Evolutionary conservation across 2,888 invertebrate genomes (phyloP).

Genomic region (Entomobrya multifasciata): DNA sequence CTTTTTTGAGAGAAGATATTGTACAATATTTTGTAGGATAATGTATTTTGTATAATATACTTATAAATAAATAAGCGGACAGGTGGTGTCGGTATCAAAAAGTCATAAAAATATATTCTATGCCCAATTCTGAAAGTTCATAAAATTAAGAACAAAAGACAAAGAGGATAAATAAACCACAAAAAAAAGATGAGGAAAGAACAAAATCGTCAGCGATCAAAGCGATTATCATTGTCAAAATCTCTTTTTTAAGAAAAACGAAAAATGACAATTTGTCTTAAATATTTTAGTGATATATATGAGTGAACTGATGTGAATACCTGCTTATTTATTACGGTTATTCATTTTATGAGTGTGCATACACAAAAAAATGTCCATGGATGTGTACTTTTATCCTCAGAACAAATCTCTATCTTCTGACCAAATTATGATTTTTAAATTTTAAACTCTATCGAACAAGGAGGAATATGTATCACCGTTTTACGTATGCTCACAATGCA

Average conservation of each 20-base stretch:
- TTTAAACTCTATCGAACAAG: conserved; percentile 11
- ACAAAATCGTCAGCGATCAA: conserved; percentile 34
- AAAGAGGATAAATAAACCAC: background rate
- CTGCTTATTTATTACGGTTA: conserved; percentile 38
- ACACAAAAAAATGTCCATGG: conserved; percentile 67
- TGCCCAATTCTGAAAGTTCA: conserved; percentile 42
- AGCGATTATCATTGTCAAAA: conserved; percentile 21
- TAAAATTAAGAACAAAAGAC: conserved; percentile 43
- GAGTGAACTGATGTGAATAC: background rate
- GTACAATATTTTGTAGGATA: no score
- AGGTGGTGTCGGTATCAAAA: conserved; percentile 53
- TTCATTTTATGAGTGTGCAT: conserved; percentile 14
- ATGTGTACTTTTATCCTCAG: conserved; percentile 56
- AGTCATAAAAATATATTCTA: conserved; percentile 40
- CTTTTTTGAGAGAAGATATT: conserved; percentile 33
- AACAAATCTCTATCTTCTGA: conserved; percentile 63
- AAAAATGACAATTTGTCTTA: conserved; percentile 15
- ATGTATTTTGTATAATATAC: background rate
- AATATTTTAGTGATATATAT: conserved; percentile 27
- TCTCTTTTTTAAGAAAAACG: conserved; percentile 6
- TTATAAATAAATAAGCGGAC: conserved; percentile 26
- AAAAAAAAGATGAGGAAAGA: background rate
- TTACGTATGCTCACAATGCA: background rate
- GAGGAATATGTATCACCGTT: conserved; percentile 27
- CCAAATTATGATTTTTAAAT: conserved; percentile 25